Percentiles rank a stretch among this genome's conserved stretches.
These are phyloP conservation scores for Athene cunicularia DNA, from an alignment of 2,113 vertebrate genomes.

Conservation along the genomic window DNA sequence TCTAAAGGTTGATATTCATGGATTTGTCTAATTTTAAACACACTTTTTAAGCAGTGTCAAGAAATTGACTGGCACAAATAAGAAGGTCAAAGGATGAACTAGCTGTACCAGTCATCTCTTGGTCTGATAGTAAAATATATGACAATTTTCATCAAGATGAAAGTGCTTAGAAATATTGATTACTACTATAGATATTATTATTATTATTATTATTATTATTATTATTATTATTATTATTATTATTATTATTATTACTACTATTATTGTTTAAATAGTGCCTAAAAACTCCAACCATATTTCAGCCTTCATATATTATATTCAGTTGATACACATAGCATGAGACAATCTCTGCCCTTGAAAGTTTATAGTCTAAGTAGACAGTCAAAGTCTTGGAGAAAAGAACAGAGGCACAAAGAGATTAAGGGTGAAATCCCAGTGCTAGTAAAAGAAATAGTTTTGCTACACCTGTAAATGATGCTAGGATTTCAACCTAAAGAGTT, in stretches of 20 bases:
- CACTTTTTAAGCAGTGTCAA: neutral
- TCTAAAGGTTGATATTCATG: neutral
- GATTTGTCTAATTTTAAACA: neutral
- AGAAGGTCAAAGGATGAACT: neutral
- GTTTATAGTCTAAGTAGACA: neutral
- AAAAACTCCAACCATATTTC: neutral
- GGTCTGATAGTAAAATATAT: neutral
- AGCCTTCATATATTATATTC: neutral
- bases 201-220: neutral
- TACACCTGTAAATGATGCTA: neutral
- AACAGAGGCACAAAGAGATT: neutral
- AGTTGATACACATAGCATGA: neutral
- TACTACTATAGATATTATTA: neutral
- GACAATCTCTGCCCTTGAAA: neutral
- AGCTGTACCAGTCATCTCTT: neutral
- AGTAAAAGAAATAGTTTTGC: neutral
- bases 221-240: neutral
- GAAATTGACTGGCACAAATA: neutral
- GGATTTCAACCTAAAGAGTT: neutral
- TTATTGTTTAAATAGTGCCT: neutral
- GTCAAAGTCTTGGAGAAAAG: neutral
- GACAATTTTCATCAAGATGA: neutral
- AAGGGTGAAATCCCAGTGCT: neutral
- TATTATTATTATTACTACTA: neutral
- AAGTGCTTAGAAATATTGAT: neutral